A percentile compares a stretch with the other conserved stretches of the same genome.
Conservation (phyloP, 2,888 invertebrate species). For the Cheiracanthium punctorium region DNA sequence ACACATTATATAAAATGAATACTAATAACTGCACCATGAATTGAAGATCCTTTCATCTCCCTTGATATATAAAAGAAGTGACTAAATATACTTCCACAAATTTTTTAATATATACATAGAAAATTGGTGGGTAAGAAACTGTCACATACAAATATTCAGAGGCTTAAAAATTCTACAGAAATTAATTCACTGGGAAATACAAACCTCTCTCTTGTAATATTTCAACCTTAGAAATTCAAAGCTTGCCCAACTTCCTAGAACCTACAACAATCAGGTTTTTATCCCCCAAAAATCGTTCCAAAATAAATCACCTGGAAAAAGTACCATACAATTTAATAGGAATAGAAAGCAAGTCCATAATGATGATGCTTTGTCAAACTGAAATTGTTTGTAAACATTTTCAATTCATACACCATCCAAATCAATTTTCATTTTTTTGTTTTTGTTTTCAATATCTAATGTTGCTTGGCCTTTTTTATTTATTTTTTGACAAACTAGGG, state of each 20-base stretch:
- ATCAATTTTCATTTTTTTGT: conserved; percentile 48
- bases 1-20: conserved; percentile 68
- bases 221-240: background rate
- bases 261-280: background rate
- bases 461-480: conserved; percentile 45
- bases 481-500: conserved; percentile 59
- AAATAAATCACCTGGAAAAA: conserved; percentile 11
- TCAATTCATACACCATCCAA: conserved; percentile 38
- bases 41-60: conserved; percentile 37
- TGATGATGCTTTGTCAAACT: background rate
- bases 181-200: conserved; percentile 29
- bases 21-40: conserved; percentile 65
- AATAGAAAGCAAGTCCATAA: conserved; percentile 15
- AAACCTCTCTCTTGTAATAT: background rate
- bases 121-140: conserved; percentile 65
- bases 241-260: conserved; percentile 6
- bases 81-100: conserved; percentile 65
- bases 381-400: conserved; percentile 12
- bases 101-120: conserved; percentile 66
- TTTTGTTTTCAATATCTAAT: conserved; percentile 68
- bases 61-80: conserved; percentile 58
- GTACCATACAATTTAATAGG: conserved; percentile 24
- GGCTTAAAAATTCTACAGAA: conserved; percentile 60
- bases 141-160: conserved; percentile 49
- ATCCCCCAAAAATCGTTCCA: background rate